Evolutionary conservation across 2,888 invertebrate genomes (phyloP), one percentile per base, ranked within the genome.

Genomic region (Kuschelorhynchus macadamiae): DNA sequence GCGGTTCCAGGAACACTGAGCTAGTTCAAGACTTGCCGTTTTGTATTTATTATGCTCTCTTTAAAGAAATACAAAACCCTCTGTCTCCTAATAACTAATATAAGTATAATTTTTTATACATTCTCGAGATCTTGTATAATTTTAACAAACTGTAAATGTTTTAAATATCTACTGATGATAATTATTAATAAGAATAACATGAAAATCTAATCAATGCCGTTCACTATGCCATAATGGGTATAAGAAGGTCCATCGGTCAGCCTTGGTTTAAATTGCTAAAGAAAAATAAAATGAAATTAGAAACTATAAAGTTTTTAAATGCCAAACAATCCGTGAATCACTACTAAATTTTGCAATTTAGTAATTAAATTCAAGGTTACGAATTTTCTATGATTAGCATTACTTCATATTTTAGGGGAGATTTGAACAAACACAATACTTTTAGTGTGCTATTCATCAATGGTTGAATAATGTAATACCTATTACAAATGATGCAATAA

Each of bases 261-360:
- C 72, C 73, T 74, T 74, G 72, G 67, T 71, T 74, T 56, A 67
- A 72, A 71, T 66, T 69, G 70, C 59, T 57, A 71, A 65, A 71
- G 71, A 70, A 71, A 70, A 73, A 74, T 77, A 78, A 75, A 77
- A 78, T 77, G 75, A 78, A 77, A 79, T 78, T 78, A 77, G 77
- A 78, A 78, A 77, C 78, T 76, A 77, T 77, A 77, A 78, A 76
- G 78, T 76, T 76, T 72, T 76, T 71, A 78, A 78, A 79, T 78
- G 77, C 78, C 78, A 79, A 79, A 79, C 78, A 73, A 72, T 75
- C 73, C 76, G 71, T 76, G 76, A 76, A 74, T 77, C 76, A 77
- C 73, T 72, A 66, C 42, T 59, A 72, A 73, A 75, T 78, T 76
- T 76, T 77, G 78, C 76, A 78, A 78, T 77, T 62, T 71, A 53